Evolutionary conservation across 2,113 vertebrate species (phyloP), one percentile per base, ranked within the genome.

Genomic region (Pollachius pollachius): DNA sequence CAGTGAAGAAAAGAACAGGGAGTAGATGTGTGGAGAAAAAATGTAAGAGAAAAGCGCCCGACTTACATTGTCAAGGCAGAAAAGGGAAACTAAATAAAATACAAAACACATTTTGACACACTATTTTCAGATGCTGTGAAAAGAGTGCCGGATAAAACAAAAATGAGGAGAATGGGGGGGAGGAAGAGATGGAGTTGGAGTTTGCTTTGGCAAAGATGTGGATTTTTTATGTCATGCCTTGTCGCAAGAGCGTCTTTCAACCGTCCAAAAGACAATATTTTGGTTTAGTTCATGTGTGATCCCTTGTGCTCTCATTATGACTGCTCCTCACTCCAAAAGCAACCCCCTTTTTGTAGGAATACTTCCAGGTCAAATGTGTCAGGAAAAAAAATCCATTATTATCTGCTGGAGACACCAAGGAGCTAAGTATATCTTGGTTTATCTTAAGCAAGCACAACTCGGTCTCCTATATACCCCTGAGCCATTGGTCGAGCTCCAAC

Each of bases 111-210:
- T 83, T 85, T 85, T 84, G 89, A 87, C 79, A 78, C 65, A 81
- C 85, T 91, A 89, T 91, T 89, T 92, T 88, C 81, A 88, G 88
- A 88, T 69, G 70, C 76, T 1, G 15, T 81, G 9, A 8, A 25
- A 52, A 71, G 70, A 17, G 52, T n/a, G 25, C 18, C 58, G 13
- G 54, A 61, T 80, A 84, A 72, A 69, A 34, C 30, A 34, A 80
- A 82, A 70, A 75, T 74, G 79, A 76, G 57, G 70, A 17, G n/a
- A 57, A 52, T 64, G 5, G 69, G 41, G 34, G 52, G 21, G 15
- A 18, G 64, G 15, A 18, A 58, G 71, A 57, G 41, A 68, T 65
- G 65, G 68, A 61, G 68, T 16, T 17, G 16, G 54, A n/a, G 54
- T 57, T 48, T 48, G 41, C 41, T 9, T 48, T 11, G 41, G 41